phyloP scores from a whole-genome alignment of 2,888 invertebrate species.

The Oscheius onirici region DNA sequence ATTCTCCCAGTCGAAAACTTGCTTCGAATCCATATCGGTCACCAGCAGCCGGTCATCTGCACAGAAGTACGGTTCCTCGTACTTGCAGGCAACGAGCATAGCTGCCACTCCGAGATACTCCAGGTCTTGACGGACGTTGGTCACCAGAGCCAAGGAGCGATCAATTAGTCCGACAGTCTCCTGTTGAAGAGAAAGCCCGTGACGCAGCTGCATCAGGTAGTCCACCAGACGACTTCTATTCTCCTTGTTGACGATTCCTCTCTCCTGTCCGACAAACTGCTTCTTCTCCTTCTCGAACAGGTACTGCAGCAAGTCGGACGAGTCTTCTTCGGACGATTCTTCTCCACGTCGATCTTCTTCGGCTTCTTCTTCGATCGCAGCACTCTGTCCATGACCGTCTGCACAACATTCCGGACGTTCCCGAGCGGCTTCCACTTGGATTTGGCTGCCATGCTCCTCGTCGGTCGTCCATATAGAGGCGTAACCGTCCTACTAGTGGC shows the following conservation, averaged over 20 bases:
- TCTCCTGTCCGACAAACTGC: not conserved
- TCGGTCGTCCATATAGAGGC: too few species aligned
- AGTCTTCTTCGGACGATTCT: not conserved
- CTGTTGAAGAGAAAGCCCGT: conserved; percentile 1
- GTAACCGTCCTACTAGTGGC: too few species aligned
- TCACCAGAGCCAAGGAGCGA: not conserved
- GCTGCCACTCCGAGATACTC: conserved; percentile 7
- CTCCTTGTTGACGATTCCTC: not conserved
- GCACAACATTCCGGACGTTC: too few species aligned
- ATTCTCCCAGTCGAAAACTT: not conserved
- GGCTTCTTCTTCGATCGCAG: not conserved
- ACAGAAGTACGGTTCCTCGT: not conserved
- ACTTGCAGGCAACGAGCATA: not conserved
- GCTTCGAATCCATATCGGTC: not conserved
- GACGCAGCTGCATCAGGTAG: not conserved
- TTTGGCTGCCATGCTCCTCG: too few species aligned
- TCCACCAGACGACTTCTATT: conserved; percentile 9
- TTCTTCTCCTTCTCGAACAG: not conserved
- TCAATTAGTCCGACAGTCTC: conserved; percentile 3
- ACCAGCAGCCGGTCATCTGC: not conserved
- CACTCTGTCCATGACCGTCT: too few species aligned
- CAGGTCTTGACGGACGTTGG: not conserved
- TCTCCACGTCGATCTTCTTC: not conserved
- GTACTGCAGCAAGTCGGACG: not conserved
- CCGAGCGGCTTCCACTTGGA: too few species aligned